Evolutionary conservation across 92 coral and sea anemone genomes (phyloP), one percentile per base, ranked within the genome.

Genomic region (Porites rus): DNA sequence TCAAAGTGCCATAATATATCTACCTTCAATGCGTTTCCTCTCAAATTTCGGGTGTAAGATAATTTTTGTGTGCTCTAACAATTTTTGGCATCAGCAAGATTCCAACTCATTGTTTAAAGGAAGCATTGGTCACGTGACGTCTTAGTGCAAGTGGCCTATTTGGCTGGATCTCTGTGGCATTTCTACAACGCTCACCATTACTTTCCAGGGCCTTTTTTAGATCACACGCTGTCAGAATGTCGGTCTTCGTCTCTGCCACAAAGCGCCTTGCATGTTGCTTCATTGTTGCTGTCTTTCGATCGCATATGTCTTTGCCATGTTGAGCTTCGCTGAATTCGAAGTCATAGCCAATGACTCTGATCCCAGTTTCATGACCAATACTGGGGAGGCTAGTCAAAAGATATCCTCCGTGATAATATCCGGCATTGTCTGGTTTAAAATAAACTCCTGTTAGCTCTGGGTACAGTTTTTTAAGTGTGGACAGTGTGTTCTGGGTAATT

Each of bases 121-220:
- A 24, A 24, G 25, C 25, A 24, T 24, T 24, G 25, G 25, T 24
- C 25, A 24, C 25, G 25, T 24, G 25, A 24, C 25, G 1, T 24
- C 25, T 24, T 24, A 24, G 25, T 24, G 25, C 25, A 24, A 24
- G 25, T 24, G 25, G 25, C 25, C 25, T 24, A 76, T 52, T 24
- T 85, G 88, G 67, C 88, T 76, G 67, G 81, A 74, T 18, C 80
- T 87, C 52, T 69, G 76, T 81, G 86, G 77, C 86, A 81, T 81
- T 72, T 81, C 59, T 59, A 69, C 86, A 31, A 81, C 65, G 58
- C 86, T 81, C 67, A 81, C 86, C 68, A 18, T 81, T 81, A 72
- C 86, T 81, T 60, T 69, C 75, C 84, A 79, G 51, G 75, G 84
- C 66, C 67, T 54, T 76, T 20, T 78, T 78, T 51, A 62, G 73